Evolutionary conservation across 2,888 invertebrate species (phyloP), one percentile per base, ranked within the genome.

Genomic region (Pasiphila rectangulata): DNA sequence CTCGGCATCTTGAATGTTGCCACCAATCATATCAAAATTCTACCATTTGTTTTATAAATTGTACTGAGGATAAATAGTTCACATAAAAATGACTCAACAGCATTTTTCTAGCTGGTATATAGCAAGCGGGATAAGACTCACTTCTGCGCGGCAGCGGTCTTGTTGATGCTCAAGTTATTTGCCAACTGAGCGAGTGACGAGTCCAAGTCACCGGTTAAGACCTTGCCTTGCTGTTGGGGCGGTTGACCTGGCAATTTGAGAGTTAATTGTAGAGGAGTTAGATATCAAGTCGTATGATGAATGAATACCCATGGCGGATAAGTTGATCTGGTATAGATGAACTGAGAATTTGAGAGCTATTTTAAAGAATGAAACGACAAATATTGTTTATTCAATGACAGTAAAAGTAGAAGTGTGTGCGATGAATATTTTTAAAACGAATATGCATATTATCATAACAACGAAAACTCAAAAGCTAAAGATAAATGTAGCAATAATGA

Each of bases 171-270:
- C 65, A 98, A 92, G 85, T 98, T 98, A 87, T 98, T 96, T 54
- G 98, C 98, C 65, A 98, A 90, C 59, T 95, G 95, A 54, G 97
- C 97, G 52, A 98, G 92, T 64, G 97, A 97, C 63, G 96, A 95
- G 79, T 98, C 98, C 79, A 98, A 90, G 83, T 98, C 98, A 44
- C 97, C 96, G 16, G 96, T 96, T 55, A 98, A 90, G 58, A 98
- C 94, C 75, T 94, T 95, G 54, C 92, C 92, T 46, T 90, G 76
- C 46, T 83, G 84, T 46, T 72, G 83, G 3, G 65, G 77, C 46
- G 69, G 79, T 63, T 83, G 85, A 59, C 84, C 85, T 86, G 78
- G 37, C 13, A 9, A 45, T 51, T 44, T 23, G 5, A 41, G 15
- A 20, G 19, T 32, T 54, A 30, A 53, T 44, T 51, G 24, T 51